Conservation (phyloP, 2,113 vertebrate species). For the Hucho hucho region DNA sequence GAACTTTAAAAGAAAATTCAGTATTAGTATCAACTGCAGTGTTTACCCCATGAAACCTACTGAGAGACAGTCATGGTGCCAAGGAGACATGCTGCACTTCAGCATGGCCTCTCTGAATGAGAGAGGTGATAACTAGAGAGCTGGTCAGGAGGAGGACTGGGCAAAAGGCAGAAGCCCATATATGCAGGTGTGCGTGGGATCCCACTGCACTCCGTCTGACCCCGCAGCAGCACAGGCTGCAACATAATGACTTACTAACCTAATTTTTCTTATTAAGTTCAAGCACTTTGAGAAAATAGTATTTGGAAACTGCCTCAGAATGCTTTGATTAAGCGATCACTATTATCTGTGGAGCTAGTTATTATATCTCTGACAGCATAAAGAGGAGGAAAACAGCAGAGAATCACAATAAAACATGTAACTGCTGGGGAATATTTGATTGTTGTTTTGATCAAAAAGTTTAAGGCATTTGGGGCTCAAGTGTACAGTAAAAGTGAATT, state of each 20-base stretch:
- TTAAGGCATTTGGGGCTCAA: background rate
- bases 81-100: background rate
- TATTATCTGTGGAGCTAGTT: constrained; percentile 45
- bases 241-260: constrained; percentile 58
- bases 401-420: background rate
- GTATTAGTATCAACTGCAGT: background rate
- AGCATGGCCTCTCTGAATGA: background rate
- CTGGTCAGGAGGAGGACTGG: background rate
- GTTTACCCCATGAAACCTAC: background rate
- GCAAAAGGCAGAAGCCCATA: constrained; percentile 12
- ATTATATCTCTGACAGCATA: constrained; percentile 16
- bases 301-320: constrained; percentile 51
- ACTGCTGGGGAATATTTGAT: too few relatives aligned
- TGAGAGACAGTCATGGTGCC: background rate
- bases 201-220: constrained; percentile 44
- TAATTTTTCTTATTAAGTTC: constrained; percentile 66
- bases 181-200: constrained; percentile 66
- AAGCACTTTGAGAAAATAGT: constrained; percentile 62
- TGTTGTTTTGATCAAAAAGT: background rate
- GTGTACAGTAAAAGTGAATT: background rate
- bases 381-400: background rate
- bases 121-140: background rate
- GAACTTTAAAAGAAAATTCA: background rate
- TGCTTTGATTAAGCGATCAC: constrained; percentile 51
- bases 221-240: constrained; percentile 43